Evolutionary conservation across 2,113 vertebrate species (phyloP), one percentile per base, ranked within the genome.

Genomic region (Opisthocomus hoazin): DNA sequence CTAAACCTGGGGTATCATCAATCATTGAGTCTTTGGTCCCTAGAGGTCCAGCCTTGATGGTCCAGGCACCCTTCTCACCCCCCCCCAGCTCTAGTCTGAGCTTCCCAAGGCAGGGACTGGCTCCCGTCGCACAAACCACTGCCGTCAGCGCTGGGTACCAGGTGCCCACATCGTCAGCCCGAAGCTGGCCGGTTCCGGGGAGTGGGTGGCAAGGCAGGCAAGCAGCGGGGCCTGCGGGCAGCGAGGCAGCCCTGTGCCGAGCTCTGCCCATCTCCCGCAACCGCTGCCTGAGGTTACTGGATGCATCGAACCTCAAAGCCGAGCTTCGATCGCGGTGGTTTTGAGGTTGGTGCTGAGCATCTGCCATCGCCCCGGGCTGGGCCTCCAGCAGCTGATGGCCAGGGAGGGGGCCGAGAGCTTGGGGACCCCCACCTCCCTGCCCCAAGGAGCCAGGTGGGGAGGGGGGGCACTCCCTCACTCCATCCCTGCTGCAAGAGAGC

Each of bases 241-340:
- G 43, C 64, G n/a, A 22, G 34, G 29, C 60, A 46, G 36, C 89
- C 70, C 64, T 30, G 1, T 5, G 1, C 19, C 23, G 1, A 9
- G 4, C 81, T 51, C 39, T 45, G 69, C 73, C n/a, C 4, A 1
- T 10, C 87, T 74, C 77, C 89, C 8, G 17, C 4, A 37, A 32
- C 17, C 23, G 45, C 76, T 76, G 66, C 84, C 89, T 76, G 92
- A 93, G 95, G 96, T 89, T 91, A 71, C 64, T 3, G 69, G 20
- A 41, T 58, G 81, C 77, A 87, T n/a, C 26, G 9, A 91, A 75
- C 95, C 92, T 94, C 96, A 95, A 94, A 95, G 60, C 81, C 92
- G 6, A 91, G 92, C 69, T 93, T 95, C 93, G 92, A 91, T 70
- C 48, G 61, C 9, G 10, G 87, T 2, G 90, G 87, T 81, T 93